phyloP scores from a whole-genome alignment of 2,797 vertebrate genomes.

The Clarias fuscus region DNA sequence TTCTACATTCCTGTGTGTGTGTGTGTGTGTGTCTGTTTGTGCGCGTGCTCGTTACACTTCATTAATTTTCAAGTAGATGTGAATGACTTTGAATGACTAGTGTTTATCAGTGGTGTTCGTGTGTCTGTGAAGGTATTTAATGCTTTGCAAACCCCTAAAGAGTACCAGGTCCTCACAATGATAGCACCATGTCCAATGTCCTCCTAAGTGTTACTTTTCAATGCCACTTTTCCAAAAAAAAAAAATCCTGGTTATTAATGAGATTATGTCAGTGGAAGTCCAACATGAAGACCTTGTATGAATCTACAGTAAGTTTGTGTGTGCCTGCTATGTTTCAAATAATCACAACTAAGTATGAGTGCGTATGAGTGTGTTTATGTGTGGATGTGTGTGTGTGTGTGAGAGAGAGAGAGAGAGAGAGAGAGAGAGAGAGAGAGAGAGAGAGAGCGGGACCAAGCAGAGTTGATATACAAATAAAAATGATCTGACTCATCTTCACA shows the following conservation, averaged over 20 bases:
- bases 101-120: slow-evolving; percentile 5
- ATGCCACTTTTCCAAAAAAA: too few relatives aligned
- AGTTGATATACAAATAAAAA: not conserved
- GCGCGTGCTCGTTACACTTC: not conserved
- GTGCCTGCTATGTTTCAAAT: too few relatives aligned
- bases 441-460: not conserved
- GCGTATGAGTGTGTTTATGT: too few relatives aligned
- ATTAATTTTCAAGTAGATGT: not conserved
- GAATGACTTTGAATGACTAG: not conserved
- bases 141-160: not conserved
- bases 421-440: not conserved
- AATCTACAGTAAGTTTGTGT: too few relatives aligned
- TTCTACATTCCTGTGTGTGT: slow-evolving; percentile 7
- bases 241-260: not conserved
- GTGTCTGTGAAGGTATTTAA: not conserved
- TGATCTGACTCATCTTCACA: not conserved
- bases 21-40: not conserved
- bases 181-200: not conserved
- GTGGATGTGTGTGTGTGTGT: not conserved
- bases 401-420: not conserved
- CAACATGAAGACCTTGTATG: too few relatives aligned
- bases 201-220: not conserved
- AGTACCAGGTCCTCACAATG: not conserved
- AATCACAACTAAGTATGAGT: too few relatives aligned
- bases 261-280: not conserved